Percentiles rank a stretch among this genome's conserved stretches.
phyloP scores from a whole-genome alignment of 2,113 vertebrate species.

The Mustela lutreola region DNA sequence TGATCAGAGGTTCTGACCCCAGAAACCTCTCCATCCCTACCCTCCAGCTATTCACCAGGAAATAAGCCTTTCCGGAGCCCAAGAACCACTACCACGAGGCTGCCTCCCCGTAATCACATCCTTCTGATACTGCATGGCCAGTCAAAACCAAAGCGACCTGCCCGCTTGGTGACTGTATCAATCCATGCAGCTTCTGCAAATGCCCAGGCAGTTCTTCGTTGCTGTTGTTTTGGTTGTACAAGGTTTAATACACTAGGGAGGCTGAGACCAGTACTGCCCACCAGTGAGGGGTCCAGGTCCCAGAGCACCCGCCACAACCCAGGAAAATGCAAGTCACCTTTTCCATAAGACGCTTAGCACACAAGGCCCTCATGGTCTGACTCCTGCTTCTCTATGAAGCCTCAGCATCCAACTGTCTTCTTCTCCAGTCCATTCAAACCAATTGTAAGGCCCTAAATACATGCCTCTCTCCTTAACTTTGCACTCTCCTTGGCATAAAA shows the following conservation, averaged over 20 bases:
- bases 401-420: not conserved
- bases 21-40: not conserved
- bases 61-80: conserved; percentile 19
- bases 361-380: not conserved
- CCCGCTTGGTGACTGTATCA: not conserved
- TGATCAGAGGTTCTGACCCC: not conserved
- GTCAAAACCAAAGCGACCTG: not conserved
- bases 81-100: not conserved
- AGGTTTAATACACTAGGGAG: not conserved
- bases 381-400: not conserved
- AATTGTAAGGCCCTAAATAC: not conserved
- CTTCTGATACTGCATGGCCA: not conserved
- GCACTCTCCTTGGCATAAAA: not conserved
- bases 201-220: not conserved
- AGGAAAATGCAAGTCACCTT: not conserved
- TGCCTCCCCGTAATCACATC: not conserved
- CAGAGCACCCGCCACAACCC: not conserved
- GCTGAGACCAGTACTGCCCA: not conserved
- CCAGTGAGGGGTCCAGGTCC: not conserved
- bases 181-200: not conserved
- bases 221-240: not conserved
- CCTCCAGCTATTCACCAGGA: not conserved
- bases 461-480: not conserved
- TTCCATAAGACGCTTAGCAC: not conserved
- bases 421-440: not conserved